Conservation (phyloP, 64 coral and sea anemone genomes). For the Dendronephthya gigantea region DNA sequence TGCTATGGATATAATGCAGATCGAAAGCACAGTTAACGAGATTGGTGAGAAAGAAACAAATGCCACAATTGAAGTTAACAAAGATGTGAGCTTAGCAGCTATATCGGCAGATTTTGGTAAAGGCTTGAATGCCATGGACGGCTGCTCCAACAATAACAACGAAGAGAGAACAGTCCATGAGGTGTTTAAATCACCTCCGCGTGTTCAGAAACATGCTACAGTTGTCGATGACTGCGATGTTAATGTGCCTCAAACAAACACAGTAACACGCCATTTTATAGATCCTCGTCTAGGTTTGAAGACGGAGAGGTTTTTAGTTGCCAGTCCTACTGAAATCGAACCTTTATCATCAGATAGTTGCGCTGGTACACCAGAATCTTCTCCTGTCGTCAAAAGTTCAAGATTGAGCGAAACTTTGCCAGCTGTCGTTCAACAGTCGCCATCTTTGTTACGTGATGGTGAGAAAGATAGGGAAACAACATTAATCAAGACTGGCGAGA, state of each 20-base stretch:
- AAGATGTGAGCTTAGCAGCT: neutral
- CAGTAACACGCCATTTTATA: neutral
- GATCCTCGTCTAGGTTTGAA: constrained; percentile 5
- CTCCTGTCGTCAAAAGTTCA: neutral
- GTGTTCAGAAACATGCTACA: neutral
- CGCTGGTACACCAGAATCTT: neutral
- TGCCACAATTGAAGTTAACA: neutral
- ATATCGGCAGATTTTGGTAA: neutral
- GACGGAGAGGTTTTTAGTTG: neutral
- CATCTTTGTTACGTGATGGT: neutral
- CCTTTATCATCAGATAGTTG: neutral
- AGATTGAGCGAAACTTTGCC: neutral
- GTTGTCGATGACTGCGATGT: neutral
- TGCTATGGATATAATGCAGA: neutral
- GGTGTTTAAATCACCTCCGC: neutral
- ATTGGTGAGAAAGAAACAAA: neutral
- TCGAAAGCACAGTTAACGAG: neutral
- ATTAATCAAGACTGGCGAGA: neutral
- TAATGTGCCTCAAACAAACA: neutral
- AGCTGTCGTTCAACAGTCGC: neutral
- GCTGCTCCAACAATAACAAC: neutral
- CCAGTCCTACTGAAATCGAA: constrained; percentile 1
- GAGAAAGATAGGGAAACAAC: neutral
- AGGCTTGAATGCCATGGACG: neutral
- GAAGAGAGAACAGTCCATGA: neutral